Evolutionary conservation across 2,113 vertebrate genomes (phyloP), one percentile per base, ranked within the genome.

Genomic region (Stigmatopora nigra): DNA sequence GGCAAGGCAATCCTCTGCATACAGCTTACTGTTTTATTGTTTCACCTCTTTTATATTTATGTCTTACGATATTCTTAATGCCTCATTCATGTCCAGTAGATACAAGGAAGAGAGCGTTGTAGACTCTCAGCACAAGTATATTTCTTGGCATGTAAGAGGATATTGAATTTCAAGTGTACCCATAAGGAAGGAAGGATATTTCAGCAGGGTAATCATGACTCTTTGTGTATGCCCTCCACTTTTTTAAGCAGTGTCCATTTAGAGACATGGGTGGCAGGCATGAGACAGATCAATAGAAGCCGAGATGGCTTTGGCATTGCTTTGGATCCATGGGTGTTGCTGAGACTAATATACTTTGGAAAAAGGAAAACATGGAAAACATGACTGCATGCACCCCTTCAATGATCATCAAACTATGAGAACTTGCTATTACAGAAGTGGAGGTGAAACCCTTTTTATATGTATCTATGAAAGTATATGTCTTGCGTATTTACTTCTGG

Each of bases 61-160:
- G 41, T 41, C n/a, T 38, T 31, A 19, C 16, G 9, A 5, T 35
- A 58, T 63, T 45, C 15, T 44, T 9, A 64, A 22, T 17, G 12
- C 59, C 52, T 59, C 38, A 57, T 45, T 66, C 19, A 12, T 36
- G 61, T 75, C 69, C 59, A 17, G 60, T n/a, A 64, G n/a, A 68
- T n/a, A 45, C 46, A 5, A 69, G 44, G 5, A 67, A 61, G 53
- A n/a, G 47, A 25, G 31, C 36, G 45, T 46, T 52, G 41, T 49
- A 74, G 62, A 64, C 64, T 16, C 65, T 64, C 49, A 17, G 52
- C 65, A 63, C 63, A 52, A 76, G 73, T 78, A 70, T 77, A 82
- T 64, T 64, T 52, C 57, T 62, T 73, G 55, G 48, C 22, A 20
- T 68, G 49, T 25, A 65, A 70, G 64, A 65, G 58, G 58, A 68